Conservation (phyloP, 2,888 invertebrate genomes). For the Caenorhabditis afra region DNA sequence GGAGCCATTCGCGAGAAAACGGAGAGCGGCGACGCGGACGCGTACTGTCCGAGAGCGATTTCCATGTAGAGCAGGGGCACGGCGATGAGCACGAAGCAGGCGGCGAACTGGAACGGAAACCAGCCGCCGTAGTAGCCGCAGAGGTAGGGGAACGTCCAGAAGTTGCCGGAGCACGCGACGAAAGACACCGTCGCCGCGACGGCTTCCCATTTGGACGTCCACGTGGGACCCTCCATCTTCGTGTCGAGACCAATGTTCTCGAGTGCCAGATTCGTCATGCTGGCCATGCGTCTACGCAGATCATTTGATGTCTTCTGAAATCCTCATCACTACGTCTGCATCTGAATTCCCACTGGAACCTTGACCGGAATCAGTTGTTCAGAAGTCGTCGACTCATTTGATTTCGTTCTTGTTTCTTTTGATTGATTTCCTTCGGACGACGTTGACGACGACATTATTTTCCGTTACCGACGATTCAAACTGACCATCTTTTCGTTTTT, state of each 20-base stretch:
- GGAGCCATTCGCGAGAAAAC: conserved; percentile 60
- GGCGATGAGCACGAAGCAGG: conserved; percentile 54
- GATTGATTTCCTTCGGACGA: conserved; percentile 10
- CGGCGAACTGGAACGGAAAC: conserved; percentile 57
- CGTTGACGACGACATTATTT: conserved; percentile 9
- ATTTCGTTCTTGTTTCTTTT: conserved; percentile 23
- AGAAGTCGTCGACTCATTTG: conserved; percentile 1
- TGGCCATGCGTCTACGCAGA: conserved; percentile 1
- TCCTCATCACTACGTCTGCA: not conserved
- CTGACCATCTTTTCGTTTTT: not conserved
- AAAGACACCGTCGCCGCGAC: conserved; percentile 42
- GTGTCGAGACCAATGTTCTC: conserved; percentile 47
- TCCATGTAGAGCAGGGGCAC: conserved; percentile 67
- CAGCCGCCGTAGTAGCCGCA: conserved; percentile 55
- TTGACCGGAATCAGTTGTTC: conserved; percentile 25
- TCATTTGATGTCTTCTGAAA: conserved; percentile 29
- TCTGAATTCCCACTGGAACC: not conserved
- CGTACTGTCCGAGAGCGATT: conserved; percentile 67
- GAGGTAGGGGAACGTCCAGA: conserved; percentile 59
- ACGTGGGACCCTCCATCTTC: conserved; percentile 39
- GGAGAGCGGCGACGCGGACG: conserved; percentile 58
- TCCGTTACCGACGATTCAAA: not conserved
- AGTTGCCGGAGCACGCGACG: conserved; percentile 49
- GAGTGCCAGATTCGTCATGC: conserved; percentile 46
- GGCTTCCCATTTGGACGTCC: conserved; percentile 55